phyloP scores from a whole-genome alignment of 2,113 vertebrate genomes.

The Edolisoma coerulescens region DNA sequence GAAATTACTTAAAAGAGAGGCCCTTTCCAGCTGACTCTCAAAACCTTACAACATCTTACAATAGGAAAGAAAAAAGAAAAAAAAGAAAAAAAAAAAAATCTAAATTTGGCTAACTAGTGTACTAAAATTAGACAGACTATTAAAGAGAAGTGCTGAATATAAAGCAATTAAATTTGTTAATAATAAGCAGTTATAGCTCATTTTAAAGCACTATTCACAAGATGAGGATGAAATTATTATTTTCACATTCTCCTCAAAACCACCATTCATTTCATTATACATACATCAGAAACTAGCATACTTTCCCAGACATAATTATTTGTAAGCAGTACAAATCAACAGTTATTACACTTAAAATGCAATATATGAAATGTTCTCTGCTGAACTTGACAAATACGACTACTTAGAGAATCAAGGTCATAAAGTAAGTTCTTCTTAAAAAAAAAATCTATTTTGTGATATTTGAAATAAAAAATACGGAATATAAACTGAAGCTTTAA shows the following conservation, averaged over 20 bases:
- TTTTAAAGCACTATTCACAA: not conserved
- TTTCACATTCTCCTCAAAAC: not conserved
- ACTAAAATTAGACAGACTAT: not conserved
- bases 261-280: not conserved
- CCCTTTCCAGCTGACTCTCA: not conserved
- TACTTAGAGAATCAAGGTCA: not conserved
- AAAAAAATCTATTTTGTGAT: conserved; percentile 6
- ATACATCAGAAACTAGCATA: not conserved
- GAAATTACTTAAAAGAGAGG: not conserved
- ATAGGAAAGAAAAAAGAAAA: not conserved
- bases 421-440: not conserved
- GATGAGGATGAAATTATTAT: not conserved
- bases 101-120: not conserved
- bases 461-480: not conserved
- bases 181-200: not conserved
- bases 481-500: not conserved
- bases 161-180: not conserved
- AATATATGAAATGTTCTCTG: not conserved
- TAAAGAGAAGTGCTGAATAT: not conserved
- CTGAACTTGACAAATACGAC: not conserved
- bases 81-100: not conserved
- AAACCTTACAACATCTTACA: not conserved
- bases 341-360: not conserved
- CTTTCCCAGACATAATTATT: not conserved
- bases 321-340: not conserved